Conservation (phyloP, 2,888 invertebrate genomes). For the Drosophila parthenogenetica region DNA sequence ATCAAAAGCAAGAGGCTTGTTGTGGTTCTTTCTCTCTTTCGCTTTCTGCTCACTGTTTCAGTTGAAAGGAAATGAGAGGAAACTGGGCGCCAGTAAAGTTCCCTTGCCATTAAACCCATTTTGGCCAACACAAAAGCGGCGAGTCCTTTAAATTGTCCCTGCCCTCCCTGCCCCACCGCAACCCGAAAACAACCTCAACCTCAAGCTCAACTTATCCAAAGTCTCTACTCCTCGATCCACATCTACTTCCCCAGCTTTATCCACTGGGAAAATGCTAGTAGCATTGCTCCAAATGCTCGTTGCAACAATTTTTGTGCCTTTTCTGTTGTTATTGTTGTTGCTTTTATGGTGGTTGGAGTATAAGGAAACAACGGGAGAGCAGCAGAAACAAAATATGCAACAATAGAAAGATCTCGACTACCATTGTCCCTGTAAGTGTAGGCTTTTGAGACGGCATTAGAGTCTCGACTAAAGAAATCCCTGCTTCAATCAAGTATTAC, state of each 20-base stretch:
- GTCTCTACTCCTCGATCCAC: not conserved
- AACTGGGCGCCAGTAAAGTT: slow-evolving; percentile 46
- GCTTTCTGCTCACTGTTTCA: slow-evolving; percentile 1
- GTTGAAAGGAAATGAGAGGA: slow-evolving; percentile 60
- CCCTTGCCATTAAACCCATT: slow-evolving; percentile 65
- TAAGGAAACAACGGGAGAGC: slow-evolving; percentile 39
- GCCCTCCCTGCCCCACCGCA: slow-evolving; percentile 1
- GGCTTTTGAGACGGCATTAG: no score
- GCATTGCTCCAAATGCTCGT: slow-evolving; percentile 71
- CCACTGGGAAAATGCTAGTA: slow-evolving; percentile 41
- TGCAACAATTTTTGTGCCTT: slow-evolving; percentile 57
- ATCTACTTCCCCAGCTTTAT: slow-evolving; percentile 1
- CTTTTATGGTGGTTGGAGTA: slow-evolving; percentile 52
- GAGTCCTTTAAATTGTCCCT: slow-evolving; percentile 52
- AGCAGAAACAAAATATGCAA: slow-evolving; percentile 31
- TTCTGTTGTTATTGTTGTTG: slow-evolving; percentile 47
- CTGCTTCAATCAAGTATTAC: no score
- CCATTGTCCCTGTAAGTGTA: not conserved
- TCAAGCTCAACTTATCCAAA: slow-evolving; percentile 14
- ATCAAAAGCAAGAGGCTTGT: slow-evolving; percentile 55
- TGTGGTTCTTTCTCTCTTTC: slow-evolving; percentile 39
- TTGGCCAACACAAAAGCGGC: slow-evolving; percentile 58
- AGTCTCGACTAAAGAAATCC: no score
- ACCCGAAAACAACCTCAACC: slow-evolving; percentile 14
- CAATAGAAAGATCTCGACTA: not conserved